Evolutionary conservation across 2,797 vertebrate species (phyloP), one percentile per base, ranked within the genome.

Genomic region (Aeoliscus strigatus): DNA sequence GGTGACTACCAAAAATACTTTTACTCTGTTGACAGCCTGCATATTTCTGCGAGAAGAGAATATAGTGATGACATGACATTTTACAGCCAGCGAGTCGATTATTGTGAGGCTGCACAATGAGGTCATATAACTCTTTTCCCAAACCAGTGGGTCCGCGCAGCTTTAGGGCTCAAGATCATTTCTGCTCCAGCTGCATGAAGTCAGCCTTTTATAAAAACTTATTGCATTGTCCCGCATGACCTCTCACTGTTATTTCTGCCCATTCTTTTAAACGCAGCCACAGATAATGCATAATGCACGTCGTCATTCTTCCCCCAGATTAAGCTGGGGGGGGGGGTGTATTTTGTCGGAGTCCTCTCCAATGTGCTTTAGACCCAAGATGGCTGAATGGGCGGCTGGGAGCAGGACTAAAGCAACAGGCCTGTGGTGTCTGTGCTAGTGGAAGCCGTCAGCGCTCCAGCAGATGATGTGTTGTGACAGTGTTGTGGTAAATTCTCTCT

Each of bases 401-500:
- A 73, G 55, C 65, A 30, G 59, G 41, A 51, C 74, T 80, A 85
- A 85, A 81, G 66, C 81, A 84, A 83, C 75, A 85, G 57, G 54
- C 58, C 67, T 51, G 61, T 27, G 37, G 60, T 63, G 60, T 70
- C 67, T 63, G 67, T 77, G 63, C 58, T 51, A 66, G 65, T 79
- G 67, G 58, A 70, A 70, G 64, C 66, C 55, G 38, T 84, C 81
- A 75, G 15, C 46, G 58, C 55, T 54, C 33, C 53, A 3, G 47
- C 44, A 4, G 49, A 65, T 84, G 79, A 89, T 87, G 42, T 2
- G 61, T 36, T 61, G 62, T 84, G 86, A 87, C 88, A 86, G 53
- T 87, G 86, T 88, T 88, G 79, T 86, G 76, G 77, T 71, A 73
- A 70, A 73, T 54, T 58, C 56, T 35, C 71, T 87, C 81, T 83